These are phyloP conservation scores for Rhinoderma darwinii DNA, from an alignment of 2,113 vertebrate genomes.

Conservation along the genomic window DNA sequence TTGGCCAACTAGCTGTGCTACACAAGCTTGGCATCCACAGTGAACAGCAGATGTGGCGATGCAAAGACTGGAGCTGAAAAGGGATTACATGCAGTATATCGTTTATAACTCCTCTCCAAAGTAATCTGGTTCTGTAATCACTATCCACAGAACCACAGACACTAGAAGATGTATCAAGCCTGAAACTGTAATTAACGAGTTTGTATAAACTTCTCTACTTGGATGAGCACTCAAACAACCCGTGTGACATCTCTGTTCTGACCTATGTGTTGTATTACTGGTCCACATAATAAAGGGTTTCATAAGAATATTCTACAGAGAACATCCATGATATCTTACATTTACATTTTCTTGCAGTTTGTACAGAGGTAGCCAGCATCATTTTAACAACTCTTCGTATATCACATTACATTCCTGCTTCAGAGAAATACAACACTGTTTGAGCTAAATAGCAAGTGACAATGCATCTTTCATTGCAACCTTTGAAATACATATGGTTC, in stretches of 20 bases:
- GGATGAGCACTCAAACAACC: conserved; percentile 76
- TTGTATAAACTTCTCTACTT: conserved; percentile 79
- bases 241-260: conserved; percentile 82
- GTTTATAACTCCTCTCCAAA: conserved; percentile 66
- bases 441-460: no score
- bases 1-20: conserved; percentile 1
- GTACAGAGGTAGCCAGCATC: no score
- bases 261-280: conserved; percentile 81
- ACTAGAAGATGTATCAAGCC: conserved; percentile 77
- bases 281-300: conserved; percentile 82
- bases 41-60: conserved; percentile 31
- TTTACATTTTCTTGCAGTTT: no score
- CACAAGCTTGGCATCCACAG: conserved; percentile 16
- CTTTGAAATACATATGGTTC: no score
- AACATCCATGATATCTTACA: no score
- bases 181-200: conserved; percentile 79
- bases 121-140: conserved; percentile 69
- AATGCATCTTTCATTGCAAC: no score
- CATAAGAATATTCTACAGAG: no score
- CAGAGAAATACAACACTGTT: no score
- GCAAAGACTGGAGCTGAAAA: conserved; percentile 12
- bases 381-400: no score
- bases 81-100: conserved; percentile 61
- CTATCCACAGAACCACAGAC: conserved; percentile 72
- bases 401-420: no score